Evolutionary conservation across 2,113 vertebrate genomes (phyloP).

Genomic region (Scortum barcoo): DNA sequence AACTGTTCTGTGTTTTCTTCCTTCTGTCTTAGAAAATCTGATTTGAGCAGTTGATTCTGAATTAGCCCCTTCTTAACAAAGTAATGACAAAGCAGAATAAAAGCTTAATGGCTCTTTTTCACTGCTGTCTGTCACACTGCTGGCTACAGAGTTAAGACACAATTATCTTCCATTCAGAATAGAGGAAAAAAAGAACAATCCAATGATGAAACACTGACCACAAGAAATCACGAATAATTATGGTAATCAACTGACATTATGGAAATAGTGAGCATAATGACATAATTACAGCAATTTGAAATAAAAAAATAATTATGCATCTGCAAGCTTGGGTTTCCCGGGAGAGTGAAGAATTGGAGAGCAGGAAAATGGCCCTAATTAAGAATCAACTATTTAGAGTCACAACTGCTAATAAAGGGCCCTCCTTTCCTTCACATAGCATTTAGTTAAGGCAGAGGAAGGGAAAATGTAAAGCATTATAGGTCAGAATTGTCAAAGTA

Average conservation of each 20-base stretch:
- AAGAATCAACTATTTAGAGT: conserved; percentile 62
- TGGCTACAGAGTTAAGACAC: background rate
- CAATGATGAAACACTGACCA: conserved; percentile 69
- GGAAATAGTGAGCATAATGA: conserved; percentile 69
- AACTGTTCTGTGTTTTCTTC: background rate
- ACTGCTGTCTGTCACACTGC: background rate
- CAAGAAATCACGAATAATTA: conserved; percentile 75
- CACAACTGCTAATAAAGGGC: conserved; percentile 38
- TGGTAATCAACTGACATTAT: conserved; percentile 70
- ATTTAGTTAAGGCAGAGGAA: background rate
- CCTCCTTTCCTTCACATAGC: background rate
- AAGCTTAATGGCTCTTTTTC: conserved; percentile 32
- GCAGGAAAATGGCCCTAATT: conserved; percentile 56
- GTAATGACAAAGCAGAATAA: conserved; percentile 26
- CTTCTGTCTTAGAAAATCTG: background rate
- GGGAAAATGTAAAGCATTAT: background rate
- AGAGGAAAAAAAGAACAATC: background rate
- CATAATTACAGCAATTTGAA: conserved; percentile 76
- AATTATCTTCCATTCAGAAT: conserved; percentile 15
- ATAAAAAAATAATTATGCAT: conserved; percentile 59
- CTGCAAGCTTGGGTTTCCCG: conserved; percentile 59
- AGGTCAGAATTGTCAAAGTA: conserved; percentile 11
- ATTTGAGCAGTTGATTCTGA: conserved; percentile 17
- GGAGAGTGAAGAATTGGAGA: conserved; percentile 41
- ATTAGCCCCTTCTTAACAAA: conserved; percentile 8